Conservation (phyloP, 2,113 vertebrate genomes). For the Furnarius figulus region DNA sequence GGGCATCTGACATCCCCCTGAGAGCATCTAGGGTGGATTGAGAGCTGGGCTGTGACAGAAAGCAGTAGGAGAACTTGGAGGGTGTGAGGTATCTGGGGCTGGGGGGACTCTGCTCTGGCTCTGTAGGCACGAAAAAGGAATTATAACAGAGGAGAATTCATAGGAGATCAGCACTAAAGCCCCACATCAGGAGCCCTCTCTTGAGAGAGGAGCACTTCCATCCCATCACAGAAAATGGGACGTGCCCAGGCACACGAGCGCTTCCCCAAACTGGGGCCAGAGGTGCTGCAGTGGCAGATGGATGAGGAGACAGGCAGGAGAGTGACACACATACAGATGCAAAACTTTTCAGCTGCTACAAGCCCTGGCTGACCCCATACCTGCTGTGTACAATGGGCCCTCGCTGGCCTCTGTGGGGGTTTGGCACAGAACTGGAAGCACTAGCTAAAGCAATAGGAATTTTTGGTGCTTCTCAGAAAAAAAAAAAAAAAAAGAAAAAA, state of each 20-base stretch:
- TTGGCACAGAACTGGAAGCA: background rate
- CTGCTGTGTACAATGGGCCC: background rate
- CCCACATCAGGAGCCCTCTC: background rate
- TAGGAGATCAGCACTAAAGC: background rate
- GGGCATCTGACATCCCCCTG: background rate
- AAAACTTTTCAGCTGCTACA: background rate
- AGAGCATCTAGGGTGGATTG: fast-evolving
- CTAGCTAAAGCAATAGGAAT: background rate
- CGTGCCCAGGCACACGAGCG: background rate
- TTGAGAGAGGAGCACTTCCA: background rate
- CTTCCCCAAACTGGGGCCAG: background rate
- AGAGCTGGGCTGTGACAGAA: background rate
- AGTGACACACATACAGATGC: constrained; percentile 41
- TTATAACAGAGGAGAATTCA: background rate
- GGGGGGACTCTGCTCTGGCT: background rate
- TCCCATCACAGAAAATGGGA: fast-evolving
- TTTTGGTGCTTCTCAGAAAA: background rate
- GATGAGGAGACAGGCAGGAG: background rate
- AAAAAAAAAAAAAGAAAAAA: background rate
- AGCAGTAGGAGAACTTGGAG: fast-evolving
- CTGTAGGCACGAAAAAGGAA: background rate
- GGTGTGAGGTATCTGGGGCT: background rate
- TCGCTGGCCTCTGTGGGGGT: background rate
- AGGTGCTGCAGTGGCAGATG: background rate
- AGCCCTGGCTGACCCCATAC: background rate